These are phyloP conservation scores for Cyphomyrus discorhynchus DNA, from an alignment of 2,113 vertebrate species.

Conservation along the genomic window DNA sequence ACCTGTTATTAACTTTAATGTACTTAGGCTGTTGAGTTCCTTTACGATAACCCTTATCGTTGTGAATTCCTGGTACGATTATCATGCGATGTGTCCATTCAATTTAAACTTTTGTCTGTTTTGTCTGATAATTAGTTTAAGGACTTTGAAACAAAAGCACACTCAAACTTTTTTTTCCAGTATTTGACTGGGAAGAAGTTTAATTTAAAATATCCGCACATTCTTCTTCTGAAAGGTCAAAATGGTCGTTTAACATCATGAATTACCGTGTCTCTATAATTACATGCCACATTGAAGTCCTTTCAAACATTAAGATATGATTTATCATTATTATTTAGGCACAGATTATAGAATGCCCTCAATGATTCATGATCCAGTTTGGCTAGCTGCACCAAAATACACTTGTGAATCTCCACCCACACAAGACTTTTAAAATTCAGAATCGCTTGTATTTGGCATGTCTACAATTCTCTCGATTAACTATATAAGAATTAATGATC, in stretches of 20 bases:
- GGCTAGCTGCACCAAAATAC: background rate
- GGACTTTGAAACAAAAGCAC: slow-evolving; percentile 13
- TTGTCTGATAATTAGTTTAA: slow-evolving; percentile 14
- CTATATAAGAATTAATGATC: slow-evolving; percentile 1
- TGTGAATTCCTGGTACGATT: background rate
- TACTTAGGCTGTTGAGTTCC: background rate
- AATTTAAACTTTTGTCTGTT: slow-evolving; percentile 12
- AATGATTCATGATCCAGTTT: slow-evolving; percentile 12
- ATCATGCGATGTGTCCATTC: background rate
- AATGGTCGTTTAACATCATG: slow-evolving; percentile 25
- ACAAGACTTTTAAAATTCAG: background rate
- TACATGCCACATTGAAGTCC: slow-evolving; percentile 25
- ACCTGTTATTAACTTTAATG: slow-evolving; percentile 1
- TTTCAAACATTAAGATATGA: slow-evolving; percentile 33
- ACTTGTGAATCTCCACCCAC: slow-evolving; percentile 8
- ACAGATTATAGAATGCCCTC: slow-evolving; percentile 2
- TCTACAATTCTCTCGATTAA: background rate
- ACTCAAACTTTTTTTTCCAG: slow-evolving; percentile 25
- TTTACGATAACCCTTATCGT: background rate
- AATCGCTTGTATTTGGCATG: background rate
- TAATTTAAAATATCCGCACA: slow-evolving; percentile 22
- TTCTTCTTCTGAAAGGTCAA: slow-evolving; percentile 34
- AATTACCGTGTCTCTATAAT: slow-evolving; percentile 24
- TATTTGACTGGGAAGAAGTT: slow-evolving; percentile 17
- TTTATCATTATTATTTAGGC: slow-evolving; percentile 28